Base-by-base conservation (phyloP, 2,888 invertebrate species). In the Mantis religiosa region DNA sequence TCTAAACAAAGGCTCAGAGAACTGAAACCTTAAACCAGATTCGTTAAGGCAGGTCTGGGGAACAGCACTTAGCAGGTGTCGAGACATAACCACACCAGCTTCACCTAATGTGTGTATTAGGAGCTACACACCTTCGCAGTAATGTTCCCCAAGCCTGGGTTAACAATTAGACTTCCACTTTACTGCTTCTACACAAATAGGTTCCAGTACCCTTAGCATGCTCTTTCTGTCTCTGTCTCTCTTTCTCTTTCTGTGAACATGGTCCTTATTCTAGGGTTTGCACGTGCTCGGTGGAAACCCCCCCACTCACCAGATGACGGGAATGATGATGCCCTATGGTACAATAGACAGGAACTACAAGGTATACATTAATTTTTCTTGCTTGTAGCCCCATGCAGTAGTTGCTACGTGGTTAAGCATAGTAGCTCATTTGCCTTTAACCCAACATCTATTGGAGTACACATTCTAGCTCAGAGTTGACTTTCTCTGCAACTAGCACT, bases 161-260 rank as follows among this genome's bases (percentile, higher is more conserved):
- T 41, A 41, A n/a, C n/a, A 12, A 25, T 20, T 20, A 71, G 54
- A 71, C 20, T 15, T 54, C 54, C 4, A 71, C 2, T 14, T 20
- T 20, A 20, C 20, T 71, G 54, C 25, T 71, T 71, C 54, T 71
- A 41, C 54, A 71, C 20, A 71, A 1, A 71, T 20, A 71, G 54
- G 20, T 71, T 20, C 54, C 54, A 71, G 54, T 71, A 6, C 0
- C 54, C 54, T 71, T 71, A 71, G 54, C 54, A 71, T 71, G 54
- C 54, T 71, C 54, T 71, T 6, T 71, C 94, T 92, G 15, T 91
- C 47, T 14, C 54, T 71, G 2, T 71, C 0, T 71, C 94, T 92
- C 20, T 91, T 86, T 14, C 86, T 27, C 54, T n/a, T 9, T 89
- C 89, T 30, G 87, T 27, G 86, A 34, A 86, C 25, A 41, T 54